Evolutionary conservation across 2,113 vertebrate species (phyloP).

Genomic region (Burhinus oedicnemus): DNA sequence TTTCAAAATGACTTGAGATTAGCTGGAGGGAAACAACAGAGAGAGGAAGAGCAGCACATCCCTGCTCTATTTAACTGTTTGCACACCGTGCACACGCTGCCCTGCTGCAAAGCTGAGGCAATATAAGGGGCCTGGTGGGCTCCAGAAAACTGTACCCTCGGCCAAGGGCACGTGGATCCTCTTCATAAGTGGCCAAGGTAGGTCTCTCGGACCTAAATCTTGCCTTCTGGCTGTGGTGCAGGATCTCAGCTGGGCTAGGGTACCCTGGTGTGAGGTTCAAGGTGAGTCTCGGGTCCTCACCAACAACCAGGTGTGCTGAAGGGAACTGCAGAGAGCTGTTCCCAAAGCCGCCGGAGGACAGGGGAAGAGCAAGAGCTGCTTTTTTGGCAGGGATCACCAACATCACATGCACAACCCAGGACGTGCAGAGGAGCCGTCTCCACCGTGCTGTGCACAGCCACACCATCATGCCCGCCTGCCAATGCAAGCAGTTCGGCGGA

Average conservation of each 20-base stretch:
- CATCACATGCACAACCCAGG: accelerated
- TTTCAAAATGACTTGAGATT: neutral
- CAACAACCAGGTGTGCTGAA: neutral
- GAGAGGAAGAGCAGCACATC: neutral
- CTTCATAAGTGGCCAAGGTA: neutral
- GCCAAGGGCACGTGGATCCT: neutral
- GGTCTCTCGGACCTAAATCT: neutral
- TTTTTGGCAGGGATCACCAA: neutral
- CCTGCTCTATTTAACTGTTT: neutral
- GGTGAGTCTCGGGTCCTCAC: neutral
- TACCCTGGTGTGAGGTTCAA: accelerated
- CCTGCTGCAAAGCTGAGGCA: neutral
- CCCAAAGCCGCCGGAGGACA: neutral
- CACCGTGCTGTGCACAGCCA: accelerated
- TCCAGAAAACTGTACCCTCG: neutral
- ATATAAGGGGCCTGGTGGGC: neutral
- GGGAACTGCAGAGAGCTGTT: neutral
- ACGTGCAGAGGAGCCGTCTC: neutral
- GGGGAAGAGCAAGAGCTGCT: neutral
- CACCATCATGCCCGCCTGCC: neutral
- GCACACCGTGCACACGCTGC: accelerated
- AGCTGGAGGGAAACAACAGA: neutral
- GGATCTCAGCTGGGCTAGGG: neutral
- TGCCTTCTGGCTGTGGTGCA: neutral
- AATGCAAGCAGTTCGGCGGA: accelerated